phyloP scores from a whole-genome alignment of 1,140 invertebrate genomes.

The Piezodorus guildinii region DNA sequence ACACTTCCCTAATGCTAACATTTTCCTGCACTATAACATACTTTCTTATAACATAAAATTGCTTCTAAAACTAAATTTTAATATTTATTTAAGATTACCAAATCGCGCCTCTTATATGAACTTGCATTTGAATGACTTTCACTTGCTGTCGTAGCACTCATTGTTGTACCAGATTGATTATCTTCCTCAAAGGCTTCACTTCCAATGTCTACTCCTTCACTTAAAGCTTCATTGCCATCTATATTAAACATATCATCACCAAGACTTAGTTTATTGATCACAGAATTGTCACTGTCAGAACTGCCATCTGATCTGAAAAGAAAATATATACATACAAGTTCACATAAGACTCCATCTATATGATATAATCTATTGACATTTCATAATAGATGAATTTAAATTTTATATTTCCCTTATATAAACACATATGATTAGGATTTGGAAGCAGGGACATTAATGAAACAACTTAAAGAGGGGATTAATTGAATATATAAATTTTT shows the following conservation, averaged over 20 bases:
- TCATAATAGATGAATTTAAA: too few relatives aligned
- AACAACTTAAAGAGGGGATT: too few relatives aligned
- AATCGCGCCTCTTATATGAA: constrained; percentile 61
- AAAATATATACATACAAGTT: constrained; percentile 4
- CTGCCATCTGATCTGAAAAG: constrained; percentile 45
- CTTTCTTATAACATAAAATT: too few relatives aligned
- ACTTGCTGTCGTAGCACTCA: constrained; percentile 55
- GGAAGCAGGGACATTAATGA: too few relatives aligned
- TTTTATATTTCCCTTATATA: too few relatives aligned
- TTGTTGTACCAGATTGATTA: constrained; percentile 30
- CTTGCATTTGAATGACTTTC: constrained; percentile 71
- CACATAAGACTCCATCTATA: not conserved
- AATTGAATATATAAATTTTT: too few relatives aligned
- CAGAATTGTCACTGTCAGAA: constrained; percentile 66
- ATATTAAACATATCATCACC: constrained; percentile 49
- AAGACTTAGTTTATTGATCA: constrained; percentile 49
- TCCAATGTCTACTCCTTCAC: constrained; percentile 55
- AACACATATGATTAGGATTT: too few relatives aligned
- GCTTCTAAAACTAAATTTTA: too few relatives aligned
- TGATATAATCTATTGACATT: too few relatives aligned
- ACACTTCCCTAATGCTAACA: too few relatives aligned
- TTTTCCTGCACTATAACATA: too few relatives aligned
- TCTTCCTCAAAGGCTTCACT: constrained; percentile 69
- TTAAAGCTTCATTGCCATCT: constrained; percentile 26
- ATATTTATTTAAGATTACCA: constrained; percentile 39